Evolutionary conservation across 2,113 vertebrate genomes (phyloP), one percentile per base, ranked within the genome.

Genomic region (Clinocottus analis): DNA sequence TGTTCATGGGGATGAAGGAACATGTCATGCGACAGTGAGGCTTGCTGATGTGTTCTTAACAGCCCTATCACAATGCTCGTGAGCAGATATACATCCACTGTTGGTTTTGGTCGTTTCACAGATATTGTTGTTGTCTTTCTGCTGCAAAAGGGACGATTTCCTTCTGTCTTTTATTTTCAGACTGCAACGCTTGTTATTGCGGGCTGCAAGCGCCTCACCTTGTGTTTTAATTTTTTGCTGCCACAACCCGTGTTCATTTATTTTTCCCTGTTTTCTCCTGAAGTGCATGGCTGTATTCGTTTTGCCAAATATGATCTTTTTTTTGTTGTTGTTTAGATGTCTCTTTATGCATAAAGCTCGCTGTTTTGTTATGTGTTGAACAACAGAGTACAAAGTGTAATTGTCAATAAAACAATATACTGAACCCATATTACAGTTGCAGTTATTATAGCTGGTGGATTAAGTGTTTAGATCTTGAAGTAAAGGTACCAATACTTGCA

Each of bases 381-480:
- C 10, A 64, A 33, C 53, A 19, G 21, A 60, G 79, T 56, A 10
- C 51, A 53, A 70, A 25, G 63, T 86, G 82, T 82, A 41, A 47
- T 72, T 80, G 53, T 76, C 67, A 85, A 86, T 85, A 88, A 90
- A 88, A 71, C 31, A 21, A 7, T 53, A 12, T 23, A 66, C 47
- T 61, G 72, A 77, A 79, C 47, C 49, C 16, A 45, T n/a, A 8
- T 16, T 25, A 11, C 41, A 9, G 8, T 10, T 65, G 47, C 6
- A 16, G 11, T 65, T 29, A 29, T 49, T 56, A n/a, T 37, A 41
- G 19, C 17, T 12, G 31, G 12, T 19, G 29, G 41, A 37, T 7
- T 41, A 10, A 13, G 29, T 19, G 12, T 13, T 2, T 0, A 23
- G 19, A 60, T 23, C 55, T 39, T 33, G n/a, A 21, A 31, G 11